These are phyloP conservation scores for Galago senegalensis DNA, from an alignment of 2,797 vertebrate genomes.

Conservation along the genomic window DNA sequence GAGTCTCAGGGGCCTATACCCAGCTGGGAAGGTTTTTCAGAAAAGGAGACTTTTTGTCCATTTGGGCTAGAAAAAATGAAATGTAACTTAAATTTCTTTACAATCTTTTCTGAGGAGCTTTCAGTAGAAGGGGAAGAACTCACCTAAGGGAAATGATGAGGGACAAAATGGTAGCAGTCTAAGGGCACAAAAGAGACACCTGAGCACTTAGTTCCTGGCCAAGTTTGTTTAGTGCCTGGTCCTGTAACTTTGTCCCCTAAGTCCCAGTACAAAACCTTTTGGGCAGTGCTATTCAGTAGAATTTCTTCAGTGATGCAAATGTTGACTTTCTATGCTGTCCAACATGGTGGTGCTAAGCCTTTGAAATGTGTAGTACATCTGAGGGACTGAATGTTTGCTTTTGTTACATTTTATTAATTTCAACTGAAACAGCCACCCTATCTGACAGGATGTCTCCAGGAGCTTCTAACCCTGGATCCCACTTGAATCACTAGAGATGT, in stretches of 20 bases:
- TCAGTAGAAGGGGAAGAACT: neutral
- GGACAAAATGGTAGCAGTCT: neutral
- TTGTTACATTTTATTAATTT: neutral
- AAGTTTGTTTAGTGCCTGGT: neutral
- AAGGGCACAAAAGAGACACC: neutral
- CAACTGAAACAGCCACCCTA: neutral
- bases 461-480: neutral
- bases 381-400: neutral
- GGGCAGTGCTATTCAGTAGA: neutral
- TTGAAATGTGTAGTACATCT: neutral
- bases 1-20: neutral
- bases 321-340: neutral
- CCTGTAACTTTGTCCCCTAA: neutral
- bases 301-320: neutral
- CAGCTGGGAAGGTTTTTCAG: neutral
- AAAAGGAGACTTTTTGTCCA: neutral
- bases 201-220: neutral
- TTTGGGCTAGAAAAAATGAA: neutral
- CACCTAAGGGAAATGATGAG: neutral
- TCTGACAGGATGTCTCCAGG: neutral
- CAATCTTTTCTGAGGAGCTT: constrained; percentile 37
- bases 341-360: neutral
- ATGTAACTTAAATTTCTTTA: neutral
- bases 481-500: neutral
- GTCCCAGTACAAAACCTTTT: neutral